Conservation (phyloP, 2,113 vertebrate species). For the Eptesicus fuscus region DNA sequence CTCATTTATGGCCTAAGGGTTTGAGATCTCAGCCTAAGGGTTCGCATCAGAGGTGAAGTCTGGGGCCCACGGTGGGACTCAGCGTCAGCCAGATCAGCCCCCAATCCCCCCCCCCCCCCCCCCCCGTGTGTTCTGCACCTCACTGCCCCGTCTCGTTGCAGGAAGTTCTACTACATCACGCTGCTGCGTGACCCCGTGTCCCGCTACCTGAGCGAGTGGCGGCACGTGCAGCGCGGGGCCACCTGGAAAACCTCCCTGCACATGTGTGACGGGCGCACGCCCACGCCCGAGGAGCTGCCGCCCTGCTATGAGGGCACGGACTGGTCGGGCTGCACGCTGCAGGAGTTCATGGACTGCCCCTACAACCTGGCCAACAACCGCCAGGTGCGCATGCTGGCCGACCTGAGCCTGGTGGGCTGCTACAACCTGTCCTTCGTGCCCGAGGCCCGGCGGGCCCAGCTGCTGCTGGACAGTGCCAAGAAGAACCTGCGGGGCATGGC, state of each 20-base stretch:
- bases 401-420: conserved; percentile 98
- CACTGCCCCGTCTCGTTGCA: conserved; percentile 62
- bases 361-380: conserved; percentile 99
- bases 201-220: conserved; percentile 98
- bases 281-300: conserved; percentile 95
- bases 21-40: neutral
- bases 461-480: conserved; percentile 97
- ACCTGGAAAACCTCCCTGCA: conserved; percentile 99
- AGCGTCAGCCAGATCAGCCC: no score
- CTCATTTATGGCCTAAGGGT: neutral
- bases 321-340: conserved; percentile 97
- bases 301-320: conserved; percentile 97
- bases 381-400: conserved; percentile 96
- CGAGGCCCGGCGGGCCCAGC: conserved; percentile 94
- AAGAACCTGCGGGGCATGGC: conserved; percentile 99
- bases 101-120: fast-evolving
- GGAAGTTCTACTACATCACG: conserved; percentile 99
- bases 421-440: conserved; percentile 99
- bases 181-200: conserved; percentile 97
- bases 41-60: no score
- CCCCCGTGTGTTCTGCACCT: neutral
- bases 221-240: conserved; percentile 96
- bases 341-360: conserved; percentile 99
- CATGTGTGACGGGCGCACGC: conserved; percentile 98
- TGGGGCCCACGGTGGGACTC: neutral